Evolutionary conservation across 1,140 invertebrate genomes (phyloP), one percentile per base, ranked within the genome.

Genomic region (Heliothis subflexa): DNA sequence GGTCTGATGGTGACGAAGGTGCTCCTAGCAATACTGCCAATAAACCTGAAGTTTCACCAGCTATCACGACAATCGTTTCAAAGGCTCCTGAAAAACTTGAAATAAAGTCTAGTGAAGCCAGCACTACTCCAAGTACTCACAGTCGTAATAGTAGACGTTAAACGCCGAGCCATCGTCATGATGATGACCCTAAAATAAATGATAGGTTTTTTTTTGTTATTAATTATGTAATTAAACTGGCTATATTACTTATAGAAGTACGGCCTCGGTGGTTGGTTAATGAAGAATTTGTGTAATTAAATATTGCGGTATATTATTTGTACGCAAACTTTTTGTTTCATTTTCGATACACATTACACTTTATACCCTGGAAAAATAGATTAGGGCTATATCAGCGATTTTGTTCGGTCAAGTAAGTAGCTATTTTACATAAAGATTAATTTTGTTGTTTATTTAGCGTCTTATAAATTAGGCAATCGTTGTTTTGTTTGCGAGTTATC

Each of bases 1-100:
- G 12, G 28, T 1, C 45, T 14, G 78, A 78, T 61, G 68, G n/a
- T 4, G 28, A 47, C 14, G 4, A 78, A 75, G 13, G 52, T 47
- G 62, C 40, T 7, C 7, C 40, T 33, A 66, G 40, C 12, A 11
- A 9, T 11, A 66, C 45, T 5, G 40, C 16, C 14, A 59, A 1
- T 4, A 66, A 16, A 66, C 7, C n/a, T 12, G 61, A 64, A 45
- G 40, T 47, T 3, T 18, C 40, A 66, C 62, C 62, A 13, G 62
- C 62, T 13, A 47, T 47, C 11, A 12, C 62, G 11, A 0, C 7
- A 66, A 16, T 5, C 9, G 16, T 47, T 21, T 0, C 5, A 12
- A 11, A 40, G 11, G 12, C 40, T 21, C 18, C 3, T 40, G 33
- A 66, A 3, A 66, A 66, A 66, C 10, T 40, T 12, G n/a, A 66